Base-by-base conservation (phyloP, 2,888 invertebrate species). In the Boloria selene region DNA sequence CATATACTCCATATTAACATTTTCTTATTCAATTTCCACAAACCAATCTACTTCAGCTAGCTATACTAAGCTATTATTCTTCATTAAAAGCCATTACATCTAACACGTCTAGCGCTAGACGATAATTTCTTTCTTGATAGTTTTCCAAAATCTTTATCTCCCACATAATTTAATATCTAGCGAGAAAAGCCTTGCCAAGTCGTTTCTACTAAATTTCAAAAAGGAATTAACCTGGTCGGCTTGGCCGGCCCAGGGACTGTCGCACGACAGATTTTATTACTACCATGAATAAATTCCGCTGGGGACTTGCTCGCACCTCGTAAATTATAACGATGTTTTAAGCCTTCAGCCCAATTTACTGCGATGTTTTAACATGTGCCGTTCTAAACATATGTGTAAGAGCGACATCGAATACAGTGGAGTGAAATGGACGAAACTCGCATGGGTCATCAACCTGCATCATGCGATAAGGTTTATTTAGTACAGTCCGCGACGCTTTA, bases 261-360 rank as follows among this genome's bases (percentile, higher is more conserved):
- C 79, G 76, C 74, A 76, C 82, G 85, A 84, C 85, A 85, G 87
- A 90, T 89, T 90, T 90, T 88, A 90, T 90, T 87, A 89, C 86
- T 74, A 77, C 79, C 84, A 90, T 90, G 90, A 90, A 90, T 90
- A 89, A 88, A 90, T 90, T 88, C 83, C 78, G 75, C 79, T 79
- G 75, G 82, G 81, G 82, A 83, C 79, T 74, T 80, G 76, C 82
- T 76, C 70, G 73, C 74, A 80, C 78, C 78, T 80, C 86, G 84
- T 87, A 87, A 87, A 85, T 87, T 87, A 86, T 84, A 83, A 81
- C 78, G 83, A 77, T 82, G 79, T 78, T 83, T 81, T 79, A 80
- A 82, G 77, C 79, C 81, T 76, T 80, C 77, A 72, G 77, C 76
- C 74, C 79, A 75, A 80, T 85, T 81, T 84, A 84, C 79, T 77